Conservation (phyloP, 2,797 vertebrate species). For the Antrozous pallidus region DNA sequence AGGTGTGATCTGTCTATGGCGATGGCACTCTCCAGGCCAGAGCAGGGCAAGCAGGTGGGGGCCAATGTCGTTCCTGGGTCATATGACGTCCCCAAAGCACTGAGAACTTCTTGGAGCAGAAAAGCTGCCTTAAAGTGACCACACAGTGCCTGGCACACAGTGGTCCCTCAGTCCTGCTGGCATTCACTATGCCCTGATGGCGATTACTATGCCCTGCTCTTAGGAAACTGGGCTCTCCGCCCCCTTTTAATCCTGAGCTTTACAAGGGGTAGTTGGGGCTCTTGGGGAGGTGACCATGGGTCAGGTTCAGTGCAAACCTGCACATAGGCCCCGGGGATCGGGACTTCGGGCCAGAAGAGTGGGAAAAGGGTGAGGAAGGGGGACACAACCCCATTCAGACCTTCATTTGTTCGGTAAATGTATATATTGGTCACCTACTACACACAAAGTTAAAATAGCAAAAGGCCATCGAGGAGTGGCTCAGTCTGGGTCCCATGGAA, state of each 20-base stretch:
- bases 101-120: neutral
- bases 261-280: neutral
- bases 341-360: neutral
- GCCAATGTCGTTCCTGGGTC: neutral
- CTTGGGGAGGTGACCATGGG: no score
- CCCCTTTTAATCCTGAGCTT: neutral
- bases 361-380: neutral
- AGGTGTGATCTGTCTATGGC: neutral
- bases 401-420: neutral
- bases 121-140: neutral
- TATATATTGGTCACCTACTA: neutral
- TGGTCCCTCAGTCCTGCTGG: neutral
- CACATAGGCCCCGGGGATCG: neutral
- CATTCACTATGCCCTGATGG: neutral
- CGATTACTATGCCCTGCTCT: neutral
- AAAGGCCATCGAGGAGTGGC: neutral
- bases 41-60: neutral
- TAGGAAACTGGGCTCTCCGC: neutral
- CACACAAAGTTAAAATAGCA: neutral
- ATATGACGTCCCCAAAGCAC: neutral
- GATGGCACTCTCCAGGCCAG: neutral
- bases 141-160: neutral
- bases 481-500: neutral
- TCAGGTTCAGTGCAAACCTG: neutral
- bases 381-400: neutral